These are phyloP conservation scores for Polypedilum pembai DNA, from an alignment of 1,140 invertebrate species.

Conservation along the genomic window DNA sequence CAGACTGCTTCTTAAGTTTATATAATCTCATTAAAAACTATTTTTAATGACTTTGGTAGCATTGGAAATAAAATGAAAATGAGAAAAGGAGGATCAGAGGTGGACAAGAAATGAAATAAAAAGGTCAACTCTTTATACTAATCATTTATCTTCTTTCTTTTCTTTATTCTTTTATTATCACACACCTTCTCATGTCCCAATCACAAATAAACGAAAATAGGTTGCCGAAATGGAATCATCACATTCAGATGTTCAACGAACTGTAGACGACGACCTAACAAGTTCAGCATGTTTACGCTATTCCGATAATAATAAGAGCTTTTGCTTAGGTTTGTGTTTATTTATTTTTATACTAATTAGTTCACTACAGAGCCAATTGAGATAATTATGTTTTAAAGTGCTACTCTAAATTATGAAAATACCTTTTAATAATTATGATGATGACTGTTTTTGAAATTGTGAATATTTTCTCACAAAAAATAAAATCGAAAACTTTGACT, in stretches of 20 bases:
- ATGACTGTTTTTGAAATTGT: too few relatives aligned
- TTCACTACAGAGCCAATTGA: not conserved
- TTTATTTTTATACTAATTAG: conserved; percentile 38
- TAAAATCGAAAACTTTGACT: too few relatives aligned
- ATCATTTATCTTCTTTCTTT: conserved; percentile 5
- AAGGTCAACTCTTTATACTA: not conserved
- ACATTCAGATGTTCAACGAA: conserved; percentile 32
- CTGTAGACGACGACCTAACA: conserved; percentile 30
- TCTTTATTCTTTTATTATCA: not conserved
- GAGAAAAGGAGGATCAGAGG: too few relatives aligned
- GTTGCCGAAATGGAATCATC: conserved; percentile 35
- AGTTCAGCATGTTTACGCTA: conserved; percentile 29
- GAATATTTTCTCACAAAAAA: too few relatives aligned
- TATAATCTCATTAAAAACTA: too few relatives aligned
- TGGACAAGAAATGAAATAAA: too few relatives aligned
- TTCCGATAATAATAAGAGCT: conserved; percentile 35
- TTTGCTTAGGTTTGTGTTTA: conserved; percentile 42
- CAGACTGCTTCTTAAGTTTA: too few relatives aligned
- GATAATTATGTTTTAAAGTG: not conserved
- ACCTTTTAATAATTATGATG: too few relatives aligned
- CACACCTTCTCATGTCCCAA: not conserved
- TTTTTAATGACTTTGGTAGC: too few relatives aligned
- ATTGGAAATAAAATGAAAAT: too few relatives aligned
- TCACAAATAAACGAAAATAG: not conserved
- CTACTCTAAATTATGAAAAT: too few relatives aligned